Base-by-base conservation (phyloP, 2,888 invertebrate species). In the Acleris holmiana region DNA sequence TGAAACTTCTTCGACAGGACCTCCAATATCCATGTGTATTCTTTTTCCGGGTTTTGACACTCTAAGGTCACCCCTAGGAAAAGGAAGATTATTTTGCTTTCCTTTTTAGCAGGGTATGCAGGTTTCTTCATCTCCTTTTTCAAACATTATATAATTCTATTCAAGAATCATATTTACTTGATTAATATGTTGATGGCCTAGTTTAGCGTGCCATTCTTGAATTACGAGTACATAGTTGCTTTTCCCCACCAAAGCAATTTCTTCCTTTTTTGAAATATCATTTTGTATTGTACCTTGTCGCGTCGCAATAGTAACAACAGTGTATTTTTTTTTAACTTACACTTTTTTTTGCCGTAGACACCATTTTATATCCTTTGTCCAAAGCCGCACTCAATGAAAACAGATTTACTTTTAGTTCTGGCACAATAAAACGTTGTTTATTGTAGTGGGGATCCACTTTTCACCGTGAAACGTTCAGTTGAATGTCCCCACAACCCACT, bases 261-360 rank as follows among this genome's bases (percentile, higher is more conserved):
- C 23, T 41, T 53, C 19, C 15, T 47, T 10, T 44, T 53, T 25
- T 50, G n/a, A 44, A 58, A 47, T 13, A 35, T 18, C 64, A 64
- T 64, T 47, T 21, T 60, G 60, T 50, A 65, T 55, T 60, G 60
- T 65, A 25, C 65, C 55, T 55, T 65, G 55, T 1, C 55, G 25
- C 47, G 40, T 59, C 4, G 58, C 59, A 4, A 54, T 29, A 50
- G 60, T 61, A 56, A 29, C 13, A n/a, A 48, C 25, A 48, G 21
- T 35, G 23, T 19, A 21, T 55, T 40, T 35, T 17, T 19, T 5
- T 41, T 10, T 21, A 47, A 47, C 19, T 18, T 47, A 47, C 47
- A 47, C 18, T 47, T 7, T 47, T 7, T 8, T 19, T 47, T 21
- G 47, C 8, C 13, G 47, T 47, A 19, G 47, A 47, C 13, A 19